Conservation (phyloP, 2,113 vertebrate genomes). For the Meleagris gallopavo region DNA sequence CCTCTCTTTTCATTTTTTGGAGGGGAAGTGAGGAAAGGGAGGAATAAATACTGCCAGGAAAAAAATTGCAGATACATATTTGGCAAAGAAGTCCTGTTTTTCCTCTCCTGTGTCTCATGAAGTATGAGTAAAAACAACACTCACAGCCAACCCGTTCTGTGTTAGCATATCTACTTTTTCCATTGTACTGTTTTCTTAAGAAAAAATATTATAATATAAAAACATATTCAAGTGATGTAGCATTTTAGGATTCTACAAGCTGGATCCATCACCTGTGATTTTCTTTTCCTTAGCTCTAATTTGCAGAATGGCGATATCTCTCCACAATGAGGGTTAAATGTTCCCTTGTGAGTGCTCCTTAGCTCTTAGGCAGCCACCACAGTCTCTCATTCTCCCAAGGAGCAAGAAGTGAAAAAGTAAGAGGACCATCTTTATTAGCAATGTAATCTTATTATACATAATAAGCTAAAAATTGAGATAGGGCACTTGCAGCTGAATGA, state of each 20-base stretch:
- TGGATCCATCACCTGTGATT: not conserved
- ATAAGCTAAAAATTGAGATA: not conserved
- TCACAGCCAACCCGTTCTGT: constrained; percentile 36
- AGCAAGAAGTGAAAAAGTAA: not conserved
- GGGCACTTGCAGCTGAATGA: not conserved
- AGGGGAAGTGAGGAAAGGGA: not conserved
- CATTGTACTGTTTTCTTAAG: not conserved
- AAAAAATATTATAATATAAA: not conserved
- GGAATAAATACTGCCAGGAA: constrained; percentile 63
- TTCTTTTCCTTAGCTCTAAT: constrained; percentile 3
- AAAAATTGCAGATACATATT: constrained; percentile 56
- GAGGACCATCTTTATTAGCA: not conserved
- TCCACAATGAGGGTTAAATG: not conserved
- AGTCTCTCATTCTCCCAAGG: not conserved
- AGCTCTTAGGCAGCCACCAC: not conserved
- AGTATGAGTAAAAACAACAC: constrained; percentile 52
- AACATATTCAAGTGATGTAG: not conserved
- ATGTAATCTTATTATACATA: not conserved
- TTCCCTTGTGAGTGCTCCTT: not conserved
- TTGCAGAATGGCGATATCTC: not conserved
- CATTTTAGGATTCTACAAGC: constrained; percentile 17
- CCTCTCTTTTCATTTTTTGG: not conserved
- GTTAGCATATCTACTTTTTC: constrained; percentile 14
- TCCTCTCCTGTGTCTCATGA: constrained; percentile 10
- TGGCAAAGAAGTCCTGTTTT: constrained; percentile 21